Evolutionary conservation across 2,797 vertebrate species (phyloP).

Genomic region (Leucoraja ocellata): DNA sequence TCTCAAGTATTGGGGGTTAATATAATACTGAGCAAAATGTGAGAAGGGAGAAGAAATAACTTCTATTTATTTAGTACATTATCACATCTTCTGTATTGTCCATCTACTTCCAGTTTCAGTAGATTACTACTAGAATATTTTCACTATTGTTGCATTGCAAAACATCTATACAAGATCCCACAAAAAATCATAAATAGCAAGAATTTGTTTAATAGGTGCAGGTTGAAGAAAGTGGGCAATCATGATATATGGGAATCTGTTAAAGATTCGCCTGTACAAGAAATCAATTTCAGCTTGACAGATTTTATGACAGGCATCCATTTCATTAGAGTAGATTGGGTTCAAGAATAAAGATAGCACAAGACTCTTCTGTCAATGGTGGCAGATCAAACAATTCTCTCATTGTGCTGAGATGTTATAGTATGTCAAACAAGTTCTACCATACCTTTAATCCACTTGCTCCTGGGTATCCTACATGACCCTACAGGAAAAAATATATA

Average conservation of each 20-base stretch:
- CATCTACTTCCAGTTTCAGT: background rate
- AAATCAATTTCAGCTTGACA: background rate
- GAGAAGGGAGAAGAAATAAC: background rate
- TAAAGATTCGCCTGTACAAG: background rate
- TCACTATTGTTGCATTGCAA: background rate
- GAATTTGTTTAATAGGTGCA: background rate
- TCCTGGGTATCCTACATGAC: conserved; percentile 61
- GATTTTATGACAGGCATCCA: background rate
- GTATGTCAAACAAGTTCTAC: conserved; percentile 39
- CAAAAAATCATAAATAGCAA: background rate
- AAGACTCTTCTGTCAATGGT: background rate
- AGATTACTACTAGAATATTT: background rate
- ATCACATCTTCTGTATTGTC: background rate
- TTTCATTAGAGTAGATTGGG: background rate
- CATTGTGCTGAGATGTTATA: background rate
- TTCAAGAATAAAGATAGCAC: background rate
- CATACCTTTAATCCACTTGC: conserved; percentile 59
- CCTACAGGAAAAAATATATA: conserved; percentile 55
- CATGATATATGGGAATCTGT: background rate
- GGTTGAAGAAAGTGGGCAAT: background rate
- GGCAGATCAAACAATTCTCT: background rate
- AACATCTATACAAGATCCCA: background rate
- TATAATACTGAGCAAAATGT: background rate
- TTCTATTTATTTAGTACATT: background rate
- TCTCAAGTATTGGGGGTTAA: background rate